Conservation (phyloP, 2,797 vertebrate species). For the Thripadectes ignobilis region DNA sequence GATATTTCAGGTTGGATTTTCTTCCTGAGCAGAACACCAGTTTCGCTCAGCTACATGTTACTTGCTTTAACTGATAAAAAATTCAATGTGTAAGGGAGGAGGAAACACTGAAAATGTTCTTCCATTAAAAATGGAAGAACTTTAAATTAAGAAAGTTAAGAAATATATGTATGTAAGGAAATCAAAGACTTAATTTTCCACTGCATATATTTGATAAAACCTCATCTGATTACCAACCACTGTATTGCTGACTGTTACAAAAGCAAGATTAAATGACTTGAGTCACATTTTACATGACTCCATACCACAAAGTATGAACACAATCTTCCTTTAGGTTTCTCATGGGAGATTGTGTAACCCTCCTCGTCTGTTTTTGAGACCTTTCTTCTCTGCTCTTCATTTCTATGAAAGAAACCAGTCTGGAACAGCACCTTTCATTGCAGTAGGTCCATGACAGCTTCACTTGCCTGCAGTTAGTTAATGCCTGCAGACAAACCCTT, state of each 20-base stretch:
- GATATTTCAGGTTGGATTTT: not conserved
- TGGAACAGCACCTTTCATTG: not conserved
- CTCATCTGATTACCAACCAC: not conserved
- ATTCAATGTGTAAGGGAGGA: not conserved
- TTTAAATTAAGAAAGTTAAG: not conserved
- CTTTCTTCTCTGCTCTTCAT: not conserved
- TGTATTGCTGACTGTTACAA: not conserved
- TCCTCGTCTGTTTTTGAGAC: not conserved
- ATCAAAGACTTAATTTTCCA: not conserved
- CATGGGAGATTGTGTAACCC: not conserved
- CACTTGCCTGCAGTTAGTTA: not conserved
- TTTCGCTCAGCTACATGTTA: not conserved
- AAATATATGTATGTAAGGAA: not conserved
- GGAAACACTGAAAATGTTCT: not conserved
- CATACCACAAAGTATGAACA: not conserved
- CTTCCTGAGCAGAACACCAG: not conserved
- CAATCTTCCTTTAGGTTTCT: not conserved
- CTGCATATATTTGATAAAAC: not conserved
- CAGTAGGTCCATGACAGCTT: rapidly evolving
- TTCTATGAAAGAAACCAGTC: rapidly evolving
- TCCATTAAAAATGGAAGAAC: not conserved
- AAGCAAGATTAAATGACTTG: not conserved
- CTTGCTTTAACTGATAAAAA: not conserved
- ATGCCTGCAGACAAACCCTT: not conserved
- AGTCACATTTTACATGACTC: not conserved